Conservation (phyloP, 1,140 invertebrate genomes). For the Cydia pomonella region DNA sequence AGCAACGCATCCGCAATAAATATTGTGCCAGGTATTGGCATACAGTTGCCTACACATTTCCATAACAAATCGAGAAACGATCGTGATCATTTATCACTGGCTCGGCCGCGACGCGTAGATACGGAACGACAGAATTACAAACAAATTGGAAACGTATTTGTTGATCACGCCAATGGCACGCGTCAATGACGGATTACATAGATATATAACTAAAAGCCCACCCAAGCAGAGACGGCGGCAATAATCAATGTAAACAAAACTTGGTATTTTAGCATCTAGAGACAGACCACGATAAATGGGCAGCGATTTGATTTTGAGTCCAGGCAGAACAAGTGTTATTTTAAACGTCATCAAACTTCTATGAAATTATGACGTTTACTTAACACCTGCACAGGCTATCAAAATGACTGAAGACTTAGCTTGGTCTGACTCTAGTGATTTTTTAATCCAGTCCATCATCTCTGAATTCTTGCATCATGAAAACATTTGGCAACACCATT, state of each 20-base stretch:
- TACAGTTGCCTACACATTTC: constrained; percentile 44
- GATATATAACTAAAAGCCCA: background rate
- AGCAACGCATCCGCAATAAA: constrained; percentile 46
- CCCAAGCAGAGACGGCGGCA: background rate
- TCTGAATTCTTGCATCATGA: too few species aligned
- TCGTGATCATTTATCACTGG: constrained; percentile 53
- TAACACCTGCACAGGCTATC: too few species aligned
- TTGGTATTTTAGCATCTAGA: background rate
- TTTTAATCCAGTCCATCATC: too few species aligned
- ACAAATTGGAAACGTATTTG: constrained; percentile 48
- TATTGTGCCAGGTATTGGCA: constrained; percentile 49
- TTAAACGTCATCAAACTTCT: too few species aligned
- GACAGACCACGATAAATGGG: too few species aligned
- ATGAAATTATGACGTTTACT: too few species aligned
- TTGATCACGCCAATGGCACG: background rate
- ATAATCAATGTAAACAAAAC: background rate
- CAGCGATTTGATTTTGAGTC: too few species aligned
- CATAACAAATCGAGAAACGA: constrained; percentile 51
- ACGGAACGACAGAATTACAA: constrained; percentile 51
- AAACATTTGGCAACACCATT: too few species aligned
- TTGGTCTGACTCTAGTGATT: too few species aligned
- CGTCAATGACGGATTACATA: constrained; percentile 7
- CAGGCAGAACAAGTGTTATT: too few species aligned
- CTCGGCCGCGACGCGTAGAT: constrained; percentile 52
- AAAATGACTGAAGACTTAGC: too few species aligned